These are phyloP conservation scores for Cotesia congregata DNA, from an alignment of 2,888 invertebrate genomes.

Conservation along the genomic window DNA sequence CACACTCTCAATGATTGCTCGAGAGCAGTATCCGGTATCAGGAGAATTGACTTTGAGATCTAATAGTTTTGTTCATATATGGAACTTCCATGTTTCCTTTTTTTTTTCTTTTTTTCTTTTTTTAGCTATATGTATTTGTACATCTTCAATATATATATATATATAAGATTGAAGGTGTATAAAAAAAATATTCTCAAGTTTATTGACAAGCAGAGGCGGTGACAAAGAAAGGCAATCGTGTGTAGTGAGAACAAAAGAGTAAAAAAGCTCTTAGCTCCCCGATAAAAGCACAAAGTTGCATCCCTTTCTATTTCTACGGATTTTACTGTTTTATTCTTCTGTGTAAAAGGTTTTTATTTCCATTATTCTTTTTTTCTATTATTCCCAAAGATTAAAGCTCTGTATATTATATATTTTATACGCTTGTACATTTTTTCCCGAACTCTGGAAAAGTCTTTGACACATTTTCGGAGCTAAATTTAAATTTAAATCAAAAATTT, in stretches of 20 bases:
- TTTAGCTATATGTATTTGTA: not conserved
- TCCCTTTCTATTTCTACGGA: conserved; percentile 2
- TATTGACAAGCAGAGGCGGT: conserved; percentile 2
- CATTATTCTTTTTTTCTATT: conserved; percentile 21
- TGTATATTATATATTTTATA: conserved; percentile 23
- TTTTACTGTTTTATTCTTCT: conserved; percentile 33
- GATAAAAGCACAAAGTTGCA: conserved; percentile 29
- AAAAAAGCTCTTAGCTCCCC: conserved; percentile 34
- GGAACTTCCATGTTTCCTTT: not conserved
- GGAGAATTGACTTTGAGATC: not conserved
- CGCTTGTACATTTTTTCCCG: not conserved
- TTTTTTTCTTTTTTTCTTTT: not conserved
- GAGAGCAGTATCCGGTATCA: not conserved
- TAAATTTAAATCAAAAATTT: too few relatives aligned
- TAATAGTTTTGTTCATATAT: conserved; percentile 1
- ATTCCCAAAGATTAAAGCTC: conserved; percentile 39
- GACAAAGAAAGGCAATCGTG: conserved; percentile 38
- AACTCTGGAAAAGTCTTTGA: not conserved
- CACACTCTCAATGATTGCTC: conserved; percentile 1
- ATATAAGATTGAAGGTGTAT: not conserved
- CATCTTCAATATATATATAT: not conserved
- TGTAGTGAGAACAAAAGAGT: conserved; percentile 28
- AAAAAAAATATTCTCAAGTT: not conserved
- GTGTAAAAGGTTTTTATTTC: conserved; percentile 21
- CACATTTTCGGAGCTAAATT: conserved; percentile 13